phyloP scores from a whole-genome alignment of 2,797 vertebrate species.

The Xerus rutilus region DNA sequence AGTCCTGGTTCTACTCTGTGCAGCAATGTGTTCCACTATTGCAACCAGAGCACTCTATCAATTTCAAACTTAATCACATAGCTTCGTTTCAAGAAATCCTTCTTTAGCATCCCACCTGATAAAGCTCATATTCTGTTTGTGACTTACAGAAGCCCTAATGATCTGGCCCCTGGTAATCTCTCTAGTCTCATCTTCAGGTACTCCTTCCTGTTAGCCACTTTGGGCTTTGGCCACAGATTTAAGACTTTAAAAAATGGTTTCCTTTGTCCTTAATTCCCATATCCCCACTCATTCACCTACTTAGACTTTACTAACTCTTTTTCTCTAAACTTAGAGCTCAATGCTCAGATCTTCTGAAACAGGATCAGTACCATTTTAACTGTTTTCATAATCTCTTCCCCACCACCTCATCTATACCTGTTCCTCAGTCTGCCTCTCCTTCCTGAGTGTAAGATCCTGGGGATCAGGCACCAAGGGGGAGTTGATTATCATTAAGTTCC shows the following conservation, averaged over 20 bases:
- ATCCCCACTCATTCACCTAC: neutral
- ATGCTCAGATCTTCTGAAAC: neutral
- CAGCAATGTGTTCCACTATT: neutral
- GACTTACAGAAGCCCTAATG: neutral
- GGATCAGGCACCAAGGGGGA: neutral
- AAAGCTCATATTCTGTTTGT: neutral
- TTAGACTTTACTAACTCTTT: neutral
- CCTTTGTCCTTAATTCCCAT: neutral
- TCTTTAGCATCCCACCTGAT: neutral
- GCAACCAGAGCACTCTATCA: neutral
- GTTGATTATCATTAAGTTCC: neutral
- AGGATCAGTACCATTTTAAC: neutral
- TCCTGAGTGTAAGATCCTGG: neutral
- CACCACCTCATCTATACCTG: neutral
- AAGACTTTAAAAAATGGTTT: neutral
- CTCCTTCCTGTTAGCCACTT: neutral
- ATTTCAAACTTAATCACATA: neutral
- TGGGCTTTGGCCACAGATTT: neutral
- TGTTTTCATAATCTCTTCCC: neutral
- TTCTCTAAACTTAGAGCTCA: neutral
- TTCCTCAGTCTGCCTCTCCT: neutral
- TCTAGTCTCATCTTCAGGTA: neutral
- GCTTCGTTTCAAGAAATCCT: neutral
- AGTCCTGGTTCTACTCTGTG: neutral
- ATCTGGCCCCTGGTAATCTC: neutral